A percentile compares a stretch with the other conserved stretches of the same genome.
These are phyloP conservation scores for Heliconius hermathena DNA, from an alignment of 1,140 invertebrate genomes.

Conservation along the genomic window DNA sequence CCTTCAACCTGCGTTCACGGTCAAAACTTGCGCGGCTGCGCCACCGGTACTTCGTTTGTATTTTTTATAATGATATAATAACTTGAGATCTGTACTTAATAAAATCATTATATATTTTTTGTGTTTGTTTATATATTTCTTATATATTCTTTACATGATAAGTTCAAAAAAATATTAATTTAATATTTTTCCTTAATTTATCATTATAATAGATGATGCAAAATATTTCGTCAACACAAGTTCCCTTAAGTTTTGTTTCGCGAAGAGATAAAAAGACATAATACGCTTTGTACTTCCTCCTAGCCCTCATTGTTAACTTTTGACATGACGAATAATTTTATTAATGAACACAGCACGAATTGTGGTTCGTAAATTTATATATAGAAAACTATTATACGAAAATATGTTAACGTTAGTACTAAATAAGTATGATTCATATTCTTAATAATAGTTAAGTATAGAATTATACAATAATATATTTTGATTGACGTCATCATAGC, in stretches of 20 bases:
- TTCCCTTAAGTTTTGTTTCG: background rate
- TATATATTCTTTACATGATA: background rate
- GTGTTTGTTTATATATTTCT: no score
- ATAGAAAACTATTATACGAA: constrained; percentile 24
- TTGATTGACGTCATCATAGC: constrained; percentile 2
- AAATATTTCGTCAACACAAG: background rate
- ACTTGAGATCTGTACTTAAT: no score
- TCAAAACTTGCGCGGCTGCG: no score
- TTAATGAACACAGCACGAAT: constrained; percentile 6
- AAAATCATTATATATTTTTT: no score
- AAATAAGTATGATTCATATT: constrained; percentile 29
- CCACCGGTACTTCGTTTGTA: no score
- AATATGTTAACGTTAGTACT: constrained; percentile 20
- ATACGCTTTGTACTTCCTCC: background rate
- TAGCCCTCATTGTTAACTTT: background rate
- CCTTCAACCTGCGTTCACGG: no score
- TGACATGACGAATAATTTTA: constrained; percentile 12
- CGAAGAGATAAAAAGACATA: background rate
- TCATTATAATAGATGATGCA: background rate
- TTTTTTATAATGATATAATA: no score
- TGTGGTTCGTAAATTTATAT: background rate
- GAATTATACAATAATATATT: background rate
- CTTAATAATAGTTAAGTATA: background rate
- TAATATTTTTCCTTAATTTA: background rate
- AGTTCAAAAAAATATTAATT: background rate